A percentile compares a stretch with the other conserved stretches of the same genome.
These are phyloP conservation scores for Tethya wilhelma DNA, from an alignment of 37 sponge, comb jelly and placozoan genomes.

Conservation along the genomic window DNA sequence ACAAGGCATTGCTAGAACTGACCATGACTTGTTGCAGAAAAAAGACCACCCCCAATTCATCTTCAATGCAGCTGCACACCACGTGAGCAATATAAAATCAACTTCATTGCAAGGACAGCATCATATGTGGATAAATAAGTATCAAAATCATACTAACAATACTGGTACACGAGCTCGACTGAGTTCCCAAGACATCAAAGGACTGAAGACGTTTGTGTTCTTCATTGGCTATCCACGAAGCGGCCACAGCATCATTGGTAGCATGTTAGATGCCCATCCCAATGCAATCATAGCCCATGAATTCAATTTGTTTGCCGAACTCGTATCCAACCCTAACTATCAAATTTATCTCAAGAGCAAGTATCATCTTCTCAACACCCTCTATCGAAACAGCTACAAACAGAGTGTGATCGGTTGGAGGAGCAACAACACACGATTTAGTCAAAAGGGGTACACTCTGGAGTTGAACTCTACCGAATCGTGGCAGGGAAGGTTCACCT, in stretches of 20 bases:
- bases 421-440: neutral
- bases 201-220: slow-evolving; percentile 49
- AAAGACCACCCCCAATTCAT: neutral
- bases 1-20: neutral
- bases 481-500: slow-evolving; percentile 39
- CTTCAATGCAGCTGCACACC: neutral
- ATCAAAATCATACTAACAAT: too few relatives aligned
- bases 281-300: slow-evolving; percentile 57
- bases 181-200: slow-evolving; percentile 1
- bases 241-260: slow-evolving; percentile 70
- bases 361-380: neutral
- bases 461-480: neutral
- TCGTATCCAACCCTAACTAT: neutral
- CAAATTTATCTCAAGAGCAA: neutral
- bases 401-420: slow-evolving; percentile 17
- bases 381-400: slow-evolving; percentile 27
- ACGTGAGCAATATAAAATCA: neutral
- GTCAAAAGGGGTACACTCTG: slow-evolving; percentile 30
- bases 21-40: neutral
- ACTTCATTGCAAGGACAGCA: neutral
- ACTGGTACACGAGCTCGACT: too few relatives aligned
- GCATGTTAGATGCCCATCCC: slow-evolving; percentile 67
- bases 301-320: slow-evolving; percentile 35
- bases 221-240: slow-evolving; percentile 69
- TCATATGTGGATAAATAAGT: too few relatives aligned